Evolutionary conservation across 2,113 vertebrate species (phyloP), one percentile per base, ranked within the genome.

Genomic region (Progne subis): DNA sequence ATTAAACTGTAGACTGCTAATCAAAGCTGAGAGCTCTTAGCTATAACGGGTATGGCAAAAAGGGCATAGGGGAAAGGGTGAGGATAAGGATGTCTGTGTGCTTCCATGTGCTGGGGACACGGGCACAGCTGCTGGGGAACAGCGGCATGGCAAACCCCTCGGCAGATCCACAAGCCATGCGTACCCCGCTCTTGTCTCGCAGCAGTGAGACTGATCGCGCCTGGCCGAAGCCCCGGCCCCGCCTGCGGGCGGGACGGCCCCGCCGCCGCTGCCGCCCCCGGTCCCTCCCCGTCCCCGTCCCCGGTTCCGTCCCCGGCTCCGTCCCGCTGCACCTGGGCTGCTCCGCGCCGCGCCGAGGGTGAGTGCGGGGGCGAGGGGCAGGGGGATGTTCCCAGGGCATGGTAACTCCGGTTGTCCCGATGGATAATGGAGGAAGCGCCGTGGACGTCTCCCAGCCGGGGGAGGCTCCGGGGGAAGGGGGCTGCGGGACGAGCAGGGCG

Each of bases 101-200:
- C 64, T 37, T 2, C 3, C 6, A 3, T 14, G 52, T 15, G 46
- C 69, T 37, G 50, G 49, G 53, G 21, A 16, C 53, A 5, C 2
- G 6, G 2, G 56, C 5, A 14, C 29, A 49, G 50, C 49, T 25
- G 65, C 47, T 24, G 24, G n/a, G 29, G 29, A 7, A 8, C 21
- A 32, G 6, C 3, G 11, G 5, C 39, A 11, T 1, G 9, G 23
- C 14, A 6, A 18, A 20, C 0, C 2, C 17, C 29, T 0, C 29
- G 0, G 13, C 64, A 24, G 32, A 17, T 1, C 11, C 55, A 1
- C 15, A 0, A 0, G 0, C 8, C 3, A 21, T 0, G 9, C 4
- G 13, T 0, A 1, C 0, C 5, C 7, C 18, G 0, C 2, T 1
- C 21, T 1, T 3, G 21, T 1, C 5, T 3, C 3, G 19, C 25